These are phyloP conservation scores for Magallana angulata DNA, from an alignment of 1,140 invertebrate species.

Conservation along the genomic window DNA sequence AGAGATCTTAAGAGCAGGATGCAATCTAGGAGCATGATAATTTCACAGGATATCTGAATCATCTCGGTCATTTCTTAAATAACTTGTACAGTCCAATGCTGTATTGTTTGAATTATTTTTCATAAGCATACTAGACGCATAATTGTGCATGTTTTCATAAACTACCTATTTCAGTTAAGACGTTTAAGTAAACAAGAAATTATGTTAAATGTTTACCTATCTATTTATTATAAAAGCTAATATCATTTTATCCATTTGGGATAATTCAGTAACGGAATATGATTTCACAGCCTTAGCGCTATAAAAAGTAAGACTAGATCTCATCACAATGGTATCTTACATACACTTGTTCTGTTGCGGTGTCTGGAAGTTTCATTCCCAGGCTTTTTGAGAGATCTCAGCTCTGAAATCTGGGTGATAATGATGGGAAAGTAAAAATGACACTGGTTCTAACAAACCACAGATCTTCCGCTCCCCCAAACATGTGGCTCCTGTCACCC, in stretches of 20 bases:
- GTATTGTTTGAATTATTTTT: too few species aligned
- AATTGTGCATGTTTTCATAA: too few species aligned
- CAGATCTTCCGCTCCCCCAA: constrained; percentile 17
- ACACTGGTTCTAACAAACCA: constrained; percentile 20
- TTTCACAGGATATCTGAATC: constrained; percentile 36
- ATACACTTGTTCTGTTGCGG: not conserved
- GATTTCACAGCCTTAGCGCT: too few species aligned
- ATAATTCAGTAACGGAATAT: too few species aligned
- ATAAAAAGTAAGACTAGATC: too few species aligned
- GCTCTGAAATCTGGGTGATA: constrained; percentile 11
- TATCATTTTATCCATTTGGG: too few species aligned
- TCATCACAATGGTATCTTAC: too few species aligned
- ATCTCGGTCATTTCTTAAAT: constrained; percentile 27
- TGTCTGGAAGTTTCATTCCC: constrained; percentile 12
- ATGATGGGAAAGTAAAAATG: constrained; percentile 36
- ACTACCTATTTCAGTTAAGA: too few species aligned
- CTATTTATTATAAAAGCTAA: too few species aligned
- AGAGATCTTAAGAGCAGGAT: constrained; percentile 22
- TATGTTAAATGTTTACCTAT: too few species aligned
- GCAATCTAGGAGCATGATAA: constrained; percentile 27
- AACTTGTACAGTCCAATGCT: not conserved
- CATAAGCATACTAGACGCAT: too few species aligned
- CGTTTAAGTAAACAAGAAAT: too few species aligned
- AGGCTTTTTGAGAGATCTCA: constrained; percentile 23
- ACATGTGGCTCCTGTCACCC: constrained; percentile 21